phyloP scores from a whole-genome alignment of 2,113 vertebrate genomes.

The Chascanopsetta lugubris region DNA sequence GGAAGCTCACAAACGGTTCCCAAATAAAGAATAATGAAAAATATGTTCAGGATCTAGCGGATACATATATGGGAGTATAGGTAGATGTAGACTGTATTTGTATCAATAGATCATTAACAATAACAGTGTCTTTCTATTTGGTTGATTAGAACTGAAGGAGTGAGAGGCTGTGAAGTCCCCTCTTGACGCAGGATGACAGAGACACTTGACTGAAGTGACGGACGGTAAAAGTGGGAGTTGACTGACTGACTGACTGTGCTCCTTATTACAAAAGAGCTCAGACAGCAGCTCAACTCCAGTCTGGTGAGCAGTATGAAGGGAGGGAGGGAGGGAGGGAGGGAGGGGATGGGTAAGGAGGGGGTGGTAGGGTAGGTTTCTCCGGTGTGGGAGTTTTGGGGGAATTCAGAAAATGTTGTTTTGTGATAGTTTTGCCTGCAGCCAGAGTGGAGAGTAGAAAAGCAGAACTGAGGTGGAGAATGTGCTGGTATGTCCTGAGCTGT shows the following conservation, averaged over 20 bases:
- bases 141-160: background rate
- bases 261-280: conserved; percentile 55
- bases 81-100: too few species aligned
- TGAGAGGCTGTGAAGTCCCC: conserved; percentile 4
- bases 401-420: conserved; percentile 81
- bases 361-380: conserved; percentile 10
- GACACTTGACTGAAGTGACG: conserved; percentile 31
- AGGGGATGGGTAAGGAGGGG: background rate
- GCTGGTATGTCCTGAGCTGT: conserved; percentile 12
- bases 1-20: too few species aligned
- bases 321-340: background rate
- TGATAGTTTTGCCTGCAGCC: conserved; percentile 34
- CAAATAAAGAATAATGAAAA: too few species aligned
- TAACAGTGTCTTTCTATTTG: background rate
- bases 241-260: too few species aligned
- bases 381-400: conserved; percentile 82
- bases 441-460: conserved; percentile 18
- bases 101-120: background rate
- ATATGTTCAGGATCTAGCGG: too few species aligned
- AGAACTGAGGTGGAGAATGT: background rate
- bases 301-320: conserved; percentile 25
- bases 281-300: conserved; percentile 34
- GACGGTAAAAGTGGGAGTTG: conserved; percentile 59
- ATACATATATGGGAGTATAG: too few species aligned
- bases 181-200: conserved; percentile 25